Conservation (phyloP, 2,888 invertebrate genomes). For the Bugulina stolonifera region DNA sequence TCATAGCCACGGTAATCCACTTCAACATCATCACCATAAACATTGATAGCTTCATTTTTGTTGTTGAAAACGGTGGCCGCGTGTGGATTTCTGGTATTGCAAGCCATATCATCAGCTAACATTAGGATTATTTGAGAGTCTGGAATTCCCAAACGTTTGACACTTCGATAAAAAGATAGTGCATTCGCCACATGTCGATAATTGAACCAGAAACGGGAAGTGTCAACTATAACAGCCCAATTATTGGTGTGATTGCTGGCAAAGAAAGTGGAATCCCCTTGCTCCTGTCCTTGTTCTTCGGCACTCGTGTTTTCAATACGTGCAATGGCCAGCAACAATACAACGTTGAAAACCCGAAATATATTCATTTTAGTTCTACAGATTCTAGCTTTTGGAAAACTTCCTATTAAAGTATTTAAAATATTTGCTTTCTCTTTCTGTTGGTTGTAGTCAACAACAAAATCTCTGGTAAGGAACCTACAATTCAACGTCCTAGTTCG, state of each 20-base stretch:
- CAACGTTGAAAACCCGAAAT: too few species aligned
- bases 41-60: conserved; percentile 94
- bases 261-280: background rate
- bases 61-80: conserved; percentile 95
- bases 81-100: conserved; percentile 92
- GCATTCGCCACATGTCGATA: conserved; percentile 99
- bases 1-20: conserved; percentile 88
- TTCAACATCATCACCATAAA: conserved; percentile 98
- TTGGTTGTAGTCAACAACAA: too few species aligned
- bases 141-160: conserved; percentile 96
- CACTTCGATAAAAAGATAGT: conserved; percentile 91
- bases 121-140: conserved; percentile 95
- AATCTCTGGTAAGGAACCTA: too few species aligned
- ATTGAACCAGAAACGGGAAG: conserved; percentile 99
- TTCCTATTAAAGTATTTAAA: too few species aligned
- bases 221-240: conserved; percentile 98
- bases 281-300: too few species aligned
- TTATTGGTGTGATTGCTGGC: conserved; percentile 68
- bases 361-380: too few species aligned
- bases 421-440: too few species aligned
- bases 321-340: too few species aligned
- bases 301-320: too few species aligned
- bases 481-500: too few species aligned
- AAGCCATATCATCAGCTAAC: conserved; percentile 99
- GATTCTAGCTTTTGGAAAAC: too few species aligned